Evolutionary conservation across 1,140 invertebrate genomes (phyloP).

Genomic region (Nymphalis io): DNA sequence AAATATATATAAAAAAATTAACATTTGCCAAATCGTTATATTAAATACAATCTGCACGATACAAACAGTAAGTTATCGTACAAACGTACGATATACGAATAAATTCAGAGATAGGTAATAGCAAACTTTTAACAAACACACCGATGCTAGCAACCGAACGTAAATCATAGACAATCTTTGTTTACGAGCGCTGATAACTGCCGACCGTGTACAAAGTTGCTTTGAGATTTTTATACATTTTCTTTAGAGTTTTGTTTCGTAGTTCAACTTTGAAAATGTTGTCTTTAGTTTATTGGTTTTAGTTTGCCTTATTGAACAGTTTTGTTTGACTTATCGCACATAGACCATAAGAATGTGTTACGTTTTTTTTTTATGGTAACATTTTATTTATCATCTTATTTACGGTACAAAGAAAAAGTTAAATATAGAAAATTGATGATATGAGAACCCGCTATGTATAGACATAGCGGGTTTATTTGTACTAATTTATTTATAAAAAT

Average conservation of each 20-base stretch:
- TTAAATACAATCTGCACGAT: neutral
- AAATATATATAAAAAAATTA: too few relatives aligned
- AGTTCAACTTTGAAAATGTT: constrained; percentile 22
- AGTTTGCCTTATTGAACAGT: neutral
- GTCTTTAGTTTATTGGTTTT: constrained; percentile 21
- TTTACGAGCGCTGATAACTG: constrained; percentile 33
- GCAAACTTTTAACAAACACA: constrained; percentile 25
- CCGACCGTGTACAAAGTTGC: constrained; percentile 31
- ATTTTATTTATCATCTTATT: too few relatives aligned
- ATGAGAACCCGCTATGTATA: too few relatives aligned
- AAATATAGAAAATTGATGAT: too few relatives aligned
- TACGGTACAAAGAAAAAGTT: too few relatives aligned
- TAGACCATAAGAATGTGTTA: neutral
- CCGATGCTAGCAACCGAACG: constrained; percentile 1
- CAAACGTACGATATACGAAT: constrained; percentile 3
- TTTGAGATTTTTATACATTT: constrained; percentile 28
- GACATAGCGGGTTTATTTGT: too few relatives aligned
- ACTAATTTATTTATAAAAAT: too few relatives aligned
- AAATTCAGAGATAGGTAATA: constrained; percentile 4
- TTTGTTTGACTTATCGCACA: neutral
- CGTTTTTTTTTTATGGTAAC: neutral
- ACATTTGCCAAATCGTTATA: neutral
- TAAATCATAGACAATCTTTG: constrained; percentile 37
- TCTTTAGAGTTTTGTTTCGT: constrained; percentile 23
- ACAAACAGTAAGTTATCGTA: neutral